Base-by-base conservation (phyloP, 2,797 vertebrate genomes). In the Synanceia verrucosa region DNA sequence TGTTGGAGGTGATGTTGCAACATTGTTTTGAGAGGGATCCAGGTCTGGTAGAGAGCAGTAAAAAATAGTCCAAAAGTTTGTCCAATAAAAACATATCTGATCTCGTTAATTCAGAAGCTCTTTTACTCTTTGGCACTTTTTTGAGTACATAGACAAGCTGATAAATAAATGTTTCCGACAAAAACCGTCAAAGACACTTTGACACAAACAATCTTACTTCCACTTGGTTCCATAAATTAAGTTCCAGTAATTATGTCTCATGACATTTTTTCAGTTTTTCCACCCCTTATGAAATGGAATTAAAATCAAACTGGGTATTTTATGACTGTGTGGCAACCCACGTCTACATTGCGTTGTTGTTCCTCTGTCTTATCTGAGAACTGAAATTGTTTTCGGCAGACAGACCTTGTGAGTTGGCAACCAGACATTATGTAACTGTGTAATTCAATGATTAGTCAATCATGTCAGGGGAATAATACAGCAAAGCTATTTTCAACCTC, bases 1-100 rank as follows among this genome's bases (percentile, higher is more conserved):
- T 66, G 67, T 65, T 78, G 66, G 81, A 79, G 76, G 61, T 63
- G 68, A 83, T 89, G 86, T 88, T 59, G 88, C 86, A 83, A 89
- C 73, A 82, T 78, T 73, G 65, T 83, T 84, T 86, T 79, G 66
- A 61, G 12, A 79, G 52, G 58, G 53, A 64, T 73, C 72, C 74
- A 71, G 29, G 36, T 64, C 53, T 21, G 44, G 60, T 37, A 37
- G 31, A 56, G 43, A 83, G 33, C 16, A 72, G 31, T 44, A 29
- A 41, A 23, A 62, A 74, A 41, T 12, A 28, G n/a, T n/a, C n/a
- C n/a, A n/a, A n/a, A 78, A 64, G 47, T 68, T 61, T 68, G 53
- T 13, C 21, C 34, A 60, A 69, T 41, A 52, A 56, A 79, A 77
- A 58, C 12, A 44, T 11, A 61, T 57, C n/a, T 66, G 58, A 76